Conservation (phyloP, 2,797 vertebrate genomes). For the Eremophila alpestris region DNA sequence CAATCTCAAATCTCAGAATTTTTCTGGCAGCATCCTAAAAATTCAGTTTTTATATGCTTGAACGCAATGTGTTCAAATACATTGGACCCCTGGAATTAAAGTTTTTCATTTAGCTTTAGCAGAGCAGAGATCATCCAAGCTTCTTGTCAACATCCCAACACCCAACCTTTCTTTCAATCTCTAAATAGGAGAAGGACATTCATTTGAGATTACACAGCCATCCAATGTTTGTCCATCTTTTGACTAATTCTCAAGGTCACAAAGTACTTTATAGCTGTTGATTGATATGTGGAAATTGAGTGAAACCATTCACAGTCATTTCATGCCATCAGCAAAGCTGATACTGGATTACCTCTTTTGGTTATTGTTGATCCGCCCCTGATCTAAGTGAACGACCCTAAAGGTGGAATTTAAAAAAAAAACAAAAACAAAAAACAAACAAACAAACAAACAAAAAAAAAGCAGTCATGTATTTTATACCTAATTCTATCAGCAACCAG, state of each 20-base stretch:
- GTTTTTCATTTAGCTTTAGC: not conserved
- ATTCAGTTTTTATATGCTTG: not conserved
- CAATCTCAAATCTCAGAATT: not conserved
- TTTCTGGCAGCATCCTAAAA: not conserved
- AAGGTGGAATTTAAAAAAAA: not conserved
- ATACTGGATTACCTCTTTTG: not conserved
- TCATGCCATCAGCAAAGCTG: not conserved
- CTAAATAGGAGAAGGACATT: not conserved
- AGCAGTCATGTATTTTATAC: not conserved
- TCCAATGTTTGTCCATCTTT: not conserved
- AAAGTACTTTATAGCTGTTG: not conserved
- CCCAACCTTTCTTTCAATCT: not conserved
- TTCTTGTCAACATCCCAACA: not conserved
- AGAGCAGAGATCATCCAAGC: not conserved
- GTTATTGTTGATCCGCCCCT: not conserved
- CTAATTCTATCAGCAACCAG: not conserved
- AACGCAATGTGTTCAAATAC: not conserved
- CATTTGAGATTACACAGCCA: not conserved
- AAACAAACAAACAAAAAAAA: too few relatives aligned
- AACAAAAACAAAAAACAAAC: too few relatives aligned
- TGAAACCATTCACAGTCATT: not conserved
- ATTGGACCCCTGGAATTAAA: not conserved
- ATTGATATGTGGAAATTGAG: not conserved
- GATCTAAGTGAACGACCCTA: not conserved
- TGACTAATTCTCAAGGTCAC: not conserved